A percentile compares a stretch with the other conserved stretches of the same genome.
These are phyloP conservation scores for Temnothorax curvispinosus DNA, from an alignment of 1,140 invertebrate species.

Conservation along the genomic window DNA sequence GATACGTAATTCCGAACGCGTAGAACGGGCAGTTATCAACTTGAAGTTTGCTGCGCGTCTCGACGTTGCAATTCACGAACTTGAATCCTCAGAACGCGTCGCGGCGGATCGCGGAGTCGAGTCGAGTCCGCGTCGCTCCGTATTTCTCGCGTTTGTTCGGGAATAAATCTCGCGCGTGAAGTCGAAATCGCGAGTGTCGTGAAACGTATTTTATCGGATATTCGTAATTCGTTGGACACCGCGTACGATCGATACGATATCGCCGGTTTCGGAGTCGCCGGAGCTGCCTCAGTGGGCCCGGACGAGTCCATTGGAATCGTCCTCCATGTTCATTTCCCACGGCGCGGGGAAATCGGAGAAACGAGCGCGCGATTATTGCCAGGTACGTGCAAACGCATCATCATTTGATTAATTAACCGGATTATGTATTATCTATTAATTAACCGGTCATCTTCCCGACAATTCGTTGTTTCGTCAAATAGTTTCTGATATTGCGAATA, in stretches of 20 bases:
- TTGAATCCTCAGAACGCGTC: not conserved
- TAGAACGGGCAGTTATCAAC: no score
- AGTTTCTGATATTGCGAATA: no score
- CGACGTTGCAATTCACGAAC: not conserved
- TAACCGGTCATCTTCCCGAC: no score
- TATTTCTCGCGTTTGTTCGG: not conserved
- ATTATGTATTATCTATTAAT: not conserved
- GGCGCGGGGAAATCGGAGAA: not conserved
- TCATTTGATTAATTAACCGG: not conserved
- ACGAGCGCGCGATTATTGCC: not conserved
- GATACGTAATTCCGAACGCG: no score
- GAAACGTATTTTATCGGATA: not conserved
- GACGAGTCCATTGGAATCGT: not conserved
- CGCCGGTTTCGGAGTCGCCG: not conserved
- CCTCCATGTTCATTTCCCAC: not conserved
- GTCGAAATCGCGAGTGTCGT: not conserved
- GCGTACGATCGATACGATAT: not conserved
- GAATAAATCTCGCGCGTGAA: not conserved
- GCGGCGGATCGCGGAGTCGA: no score
- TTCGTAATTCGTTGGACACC: not conserved
- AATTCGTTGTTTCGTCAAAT: no score
- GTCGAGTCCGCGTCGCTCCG: not conserved
- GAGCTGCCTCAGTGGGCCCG: not conserved
- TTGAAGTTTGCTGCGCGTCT: not conserved
- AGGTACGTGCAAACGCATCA: not conserved